phyloP scores from a whole-genome alignment of 1,140 invertebrate genomes.

The Plutomurus gul region DNA sequence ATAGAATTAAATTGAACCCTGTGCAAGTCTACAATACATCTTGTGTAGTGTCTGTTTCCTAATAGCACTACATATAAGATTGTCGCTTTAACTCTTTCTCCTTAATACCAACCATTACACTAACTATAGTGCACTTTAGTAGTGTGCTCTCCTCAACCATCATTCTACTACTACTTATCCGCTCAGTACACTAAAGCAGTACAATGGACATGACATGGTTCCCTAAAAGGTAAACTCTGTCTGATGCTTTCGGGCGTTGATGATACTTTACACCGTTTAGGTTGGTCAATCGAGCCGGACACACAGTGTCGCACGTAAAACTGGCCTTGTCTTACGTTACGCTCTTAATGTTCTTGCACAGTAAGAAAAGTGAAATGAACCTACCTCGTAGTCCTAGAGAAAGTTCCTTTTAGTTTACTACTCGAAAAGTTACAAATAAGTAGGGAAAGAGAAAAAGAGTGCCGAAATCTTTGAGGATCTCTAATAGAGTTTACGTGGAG shows the following conservation, averaged over 20 bases:
- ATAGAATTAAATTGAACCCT: no score
- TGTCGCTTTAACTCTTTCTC: no score
- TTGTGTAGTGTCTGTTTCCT: no score
- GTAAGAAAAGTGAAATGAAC: neutral
- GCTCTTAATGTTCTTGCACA: slow-evolving; percentile 12
- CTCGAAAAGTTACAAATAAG: neutral
- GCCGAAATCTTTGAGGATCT: no score
- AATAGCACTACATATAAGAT: no score
- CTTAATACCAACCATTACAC: no score
- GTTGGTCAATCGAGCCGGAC: neutral
- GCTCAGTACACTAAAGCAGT: neutral
- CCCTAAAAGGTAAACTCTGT: neutral
- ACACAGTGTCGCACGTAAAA: neutral
- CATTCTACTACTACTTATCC: neutral
- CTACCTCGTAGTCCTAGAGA: neutral
- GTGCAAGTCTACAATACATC: no score
- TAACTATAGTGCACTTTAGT: no score
- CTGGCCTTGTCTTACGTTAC: slow-evolving; percentile 5
- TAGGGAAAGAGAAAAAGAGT: no score
- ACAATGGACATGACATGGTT: slow-evolving; percentile 19
- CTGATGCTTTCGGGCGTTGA: slow-evolving; percentile 17
- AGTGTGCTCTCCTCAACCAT: no score
- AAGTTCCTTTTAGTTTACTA: neutral
- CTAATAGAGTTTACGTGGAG: no score
- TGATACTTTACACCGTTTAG: slow-evolving; percentile 6